These are phyloP conservation scores for Liodrosophila aerea DNA, from an alignment of 2,888 invertebrate species.

Conservation along the genomic window DNA sequence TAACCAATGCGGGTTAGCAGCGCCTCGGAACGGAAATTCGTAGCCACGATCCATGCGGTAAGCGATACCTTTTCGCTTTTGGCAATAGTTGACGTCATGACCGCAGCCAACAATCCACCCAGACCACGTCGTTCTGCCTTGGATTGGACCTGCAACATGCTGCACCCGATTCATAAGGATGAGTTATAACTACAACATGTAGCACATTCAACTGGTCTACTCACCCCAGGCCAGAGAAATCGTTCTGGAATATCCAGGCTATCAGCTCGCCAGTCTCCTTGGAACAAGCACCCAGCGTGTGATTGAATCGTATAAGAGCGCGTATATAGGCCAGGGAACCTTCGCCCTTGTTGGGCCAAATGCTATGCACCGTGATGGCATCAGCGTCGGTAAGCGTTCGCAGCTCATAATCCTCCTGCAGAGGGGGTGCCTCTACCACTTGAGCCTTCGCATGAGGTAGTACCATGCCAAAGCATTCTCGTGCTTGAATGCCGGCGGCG, in stretches of 20 bases:
- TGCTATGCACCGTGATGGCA: slow-evolving; percentile 61
- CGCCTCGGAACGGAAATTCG: slow-evolving; percentile 70
- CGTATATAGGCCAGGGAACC: slow-evolving; percentile 70
- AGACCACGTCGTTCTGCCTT: slow-evolving; percentile 73
- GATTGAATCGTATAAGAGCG: slow-evolving; percentile 67
- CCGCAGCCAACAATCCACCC: slow-evolving; percentile 63
- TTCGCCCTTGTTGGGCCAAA: slow-evolving; percentile 76
- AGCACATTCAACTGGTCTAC: too few relatives aligned
- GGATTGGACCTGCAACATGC: slow-evolving; percentile 74
- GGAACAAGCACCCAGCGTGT: slow-evolving; percentile 65
- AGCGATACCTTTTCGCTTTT: slow-evolving; percentile 53
- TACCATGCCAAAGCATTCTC: slow-evolving; percentile 67
- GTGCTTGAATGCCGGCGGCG: slow-evolving; percentile 49
- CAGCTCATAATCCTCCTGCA: slow-evolving; percentile 67
- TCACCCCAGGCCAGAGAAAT: slow-evolving; percentile 79
- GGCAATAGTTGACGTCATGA: slow-evolving; percentile 69
- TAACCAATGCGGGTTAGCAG: slow-evolving; percentile 72
- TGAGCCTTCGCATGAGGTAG: slow-evolving; percentile 52
- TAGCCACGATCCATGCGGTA: slow-evolving; percentile 70
- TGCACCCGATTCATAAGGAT: slow-evolving; percentile 23
- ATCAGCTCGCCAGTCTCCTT: slow-evolving; percentile 61
- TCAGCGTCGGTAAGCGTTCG: slow-evolving; percentile 46
- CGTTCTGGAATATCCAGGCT: slow-evolving; percentile 80
- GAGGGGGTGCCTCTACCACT: slow-evolving; percentile 39
- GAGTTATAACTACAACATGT: neutral